Conservation (phyloP, 2,797 vertebrate genomes). For the Molossus alvarezi region DNA sequence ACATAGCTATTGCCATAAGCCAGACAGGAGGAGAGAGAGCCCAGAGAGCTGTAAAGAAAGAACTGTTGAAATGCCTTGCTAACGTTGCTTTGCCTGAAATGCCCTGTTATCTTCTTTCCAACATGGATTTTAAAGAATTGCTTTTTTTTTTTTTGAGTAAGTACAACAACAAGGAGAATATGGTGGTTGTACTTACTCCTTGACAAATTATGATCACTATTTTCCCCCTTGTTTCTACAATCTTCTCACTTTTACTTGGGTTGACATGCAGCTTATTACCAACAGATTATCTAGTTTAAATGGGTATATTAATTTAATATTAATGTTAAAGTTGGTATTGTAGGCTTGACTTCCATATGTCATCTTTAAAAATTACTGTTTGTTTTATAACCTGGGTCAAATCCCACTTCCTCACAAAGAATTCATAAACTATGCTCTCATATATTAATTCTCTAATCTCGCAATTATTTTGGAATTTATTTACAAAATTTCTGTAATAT, state of each 20-base stretch:
- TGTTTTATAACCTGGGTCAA: slow-evolving; percentile 39
- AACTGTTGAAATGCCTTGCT: not conserved
- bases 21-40: not conserved
- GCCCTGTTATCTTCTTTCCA: not conserved
- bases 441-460: not conserved
- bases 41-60: slow-evolving; percentile 37
- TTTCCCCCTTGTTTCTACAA: not conserved
- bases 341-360: not conserved
- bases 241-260: not conserved
- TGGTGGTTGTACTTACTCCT: not conserved
- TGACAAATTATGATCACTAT: not conserved
- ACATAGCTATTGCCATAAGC: slow-evolving; percentile 13
- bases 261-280: not conserved
- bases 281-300: not conserved
- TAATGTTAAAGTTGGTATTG: slow-evolving; percentile 8
- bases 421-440: not conserved
- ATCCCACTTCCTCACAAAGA: not conserved
- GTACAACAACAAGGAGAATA: not conserved
- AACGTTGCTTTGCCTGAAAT: slow-evolving; percentile 36
- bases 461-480: not conserved
- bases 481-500: not conserved
- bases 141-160: slow-evolving; percentile 50
- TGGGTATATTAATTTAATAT: not conserved
- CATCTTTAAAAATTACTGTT: not conserved
- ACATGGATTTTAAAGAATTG: slow-evolving; percentile 4